phyloP scores from a whole-genome alignment of 92 coral and sea anemone species.

The Zoanthus gigantus region DNA sequence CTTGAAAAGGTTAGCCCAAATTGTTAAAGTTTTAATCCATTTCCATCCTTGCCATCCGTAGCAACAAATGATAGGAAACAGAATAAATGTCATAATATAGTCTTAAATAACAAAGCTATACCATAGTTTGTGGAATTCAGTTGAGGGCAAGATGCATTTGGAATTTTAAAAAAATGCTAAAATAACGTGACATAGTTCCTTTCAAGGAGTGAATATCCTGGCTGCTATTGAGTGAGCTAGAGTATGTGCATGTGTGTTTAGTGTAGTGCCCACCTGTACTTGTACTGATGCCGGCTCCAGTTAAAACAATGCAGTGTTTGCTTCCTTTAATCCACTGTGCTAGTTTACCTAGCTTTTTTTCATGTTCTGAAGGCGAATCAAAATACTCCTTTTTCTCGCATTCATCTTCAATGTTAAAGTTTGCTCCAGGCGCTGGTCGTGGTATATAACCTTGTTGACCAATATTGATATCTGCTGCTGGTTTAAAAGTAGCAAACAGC shows the following conservation, averaged over 20 bases:
- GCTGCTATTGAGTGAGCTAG: too few species aligned
- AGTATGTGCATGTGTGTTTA: neutral
- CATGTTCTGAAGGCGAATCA: conserved; percentile 59
- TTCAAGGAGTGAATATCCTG: too few species aligned
- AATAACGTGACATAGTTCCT: too few species aligned
- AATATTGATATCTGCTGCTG: neutral
- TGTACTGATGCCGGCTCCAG: conserved; percentile 81
- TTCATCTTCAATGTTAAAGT: conserved; percentile 64
- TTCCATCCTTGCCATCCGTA: too few species aligned
- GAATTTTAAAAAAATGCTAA: too few species aligned
- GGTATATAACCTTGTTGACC: conserved; percentile 3
- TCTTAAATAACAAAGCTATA: too few species aligned
- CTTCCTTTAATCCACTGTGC: conserved; percentile 71
- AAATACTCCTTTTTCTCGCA: conserved; percentile 74
- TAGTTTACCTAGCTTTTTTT: conserved; percentile 63
- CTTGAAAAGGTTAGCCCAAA: too few species aligned
- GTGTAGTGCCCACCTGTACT: conserved; percentile 49
- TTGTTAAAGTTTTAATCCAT: too few species aligned
- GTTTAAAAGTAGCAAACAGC: neutral
- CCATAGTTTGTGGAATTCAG: too few species aligned
- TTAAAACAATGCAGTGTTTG: conserved; percentile 74
- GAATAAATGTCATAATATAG: too few species aligned
- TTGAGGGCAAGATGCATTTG: too few species aligned
- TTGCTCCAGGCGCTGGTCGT: conserved; percentile 33
- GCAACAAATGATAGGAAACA: too few species aligned